Conservation (phyloP, 2,113 vertebrate species). For the Chamaetylas fuelleborni region DNA sequence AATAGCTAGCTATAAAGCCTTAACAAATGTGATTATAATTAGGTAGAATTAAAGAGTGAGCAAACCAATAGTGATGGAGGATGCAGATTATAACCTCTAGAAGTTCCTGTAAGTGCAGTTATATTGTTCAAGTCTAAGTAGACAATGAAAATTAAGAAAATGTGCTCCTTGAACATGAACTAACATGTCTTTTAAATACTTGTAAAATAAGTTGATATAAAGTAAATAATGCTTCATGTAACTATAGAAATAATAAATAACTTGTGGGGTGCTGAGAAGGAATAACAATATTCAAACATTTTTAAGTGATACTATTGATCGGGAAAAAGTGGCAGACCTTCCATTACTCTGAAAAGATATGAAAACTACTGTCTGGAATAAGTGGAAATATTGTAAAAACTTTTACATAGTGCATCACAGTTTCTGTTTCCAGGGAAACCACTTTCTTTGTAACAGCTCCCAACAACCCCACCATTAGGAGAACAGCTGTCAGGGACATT, state of each 20-base stretch:
- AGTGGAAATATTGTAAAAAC: neutral
- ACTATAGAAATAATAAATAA: neutral
- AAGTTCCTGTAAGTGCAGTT: neutral
- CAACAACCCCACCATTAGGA: neutral
- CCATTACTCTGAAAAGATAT: neutral
- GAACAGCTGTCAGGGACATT: neutral
- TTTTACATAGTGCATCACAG: neutral
- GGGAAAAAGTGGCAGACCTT: neutral
- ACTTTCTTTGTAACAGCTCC: neutral
- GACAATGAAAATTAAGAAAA: neutral
- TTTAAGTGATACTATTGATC: neutral
- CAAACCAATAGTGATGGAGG: neutral
- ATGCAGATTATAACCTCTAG: neutral
- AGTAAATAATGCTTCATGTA: neutral
- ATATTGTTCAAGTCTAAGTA: neutral
- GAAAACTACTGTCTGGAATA: neutral
- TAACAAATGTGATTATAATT: neutral
- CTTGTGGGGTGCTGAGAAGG: neutral
- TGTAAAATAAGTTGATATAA: neutral
- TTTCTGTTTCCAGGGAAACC: conserved; percentile 24
- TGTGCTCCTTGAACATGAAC: neutral
- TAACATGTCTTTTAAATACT: neutral
- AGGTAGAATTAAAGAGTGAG: neutral
- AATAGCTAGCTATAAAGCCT: neutral
- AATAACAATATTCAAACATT: neutral